Evolutionary conservation across 2,113 vertebrate species (phyloP), one percentile per base, ranked within the genome.

Genomic region (Catharus minimus): DNA sequence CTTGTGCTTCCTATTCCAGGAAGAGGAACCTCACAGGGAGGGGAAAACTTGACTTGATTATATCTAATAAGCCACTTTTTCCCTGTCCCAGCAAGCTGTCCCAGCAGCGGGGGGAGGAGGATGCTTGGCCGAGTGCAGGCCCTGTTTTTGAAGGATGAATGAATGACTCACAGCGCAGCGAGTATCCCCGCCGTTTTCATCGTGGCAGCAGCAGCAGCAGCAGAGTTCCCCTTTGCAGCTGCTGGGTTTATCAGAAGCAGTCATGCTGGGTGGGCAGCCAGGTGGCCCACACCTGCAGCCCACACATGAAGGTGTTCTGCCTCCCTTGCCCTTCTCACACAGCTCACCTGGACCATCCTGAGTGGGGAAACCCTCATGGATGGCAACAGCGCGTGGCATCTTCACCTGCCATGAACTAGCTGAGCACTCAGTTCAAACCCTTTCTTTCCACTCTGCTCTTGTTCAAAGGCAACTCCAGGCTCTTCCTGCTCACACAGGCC

Each of bases 21-120:
- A 94, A 75, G 32, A 85, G 84, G 69, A 96, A 86, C 84, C 41
- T 86, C 4, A 2, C 11, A 18, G 69, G 32, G 89, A 94, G 49
- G 77, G 94, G 87, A 96, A 94, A 96, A 95, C 57, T 92, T 95
- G 93, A 93, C 78, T 86, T 74, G 77, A 65, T 90, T 58, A 10
- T 75, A 24, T 89, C 78, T 95, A 92, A 96, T 96, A 96, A 95
- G 89, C 92, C 89, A 96, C 60, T 93, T 95, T 96, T 96, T 96
- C 95, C 95, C 71, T 5, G 1, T 90, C 80, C 56, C 76, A 73
- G 79, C 56, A 66, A 94, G 56, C 83, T 44, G 50, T 92, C 80
- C 39, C 7, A 2, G 69, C 0, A 0, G 82, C 0, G 7, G 79
- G 79, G 85, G 89, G 77, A 56, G 94, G 86, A 93, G 91, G 89